Evolutionary conservation across 1,140 invertebrate genomes (phyloP).

Genomic region (Laupala kohalensis): DNA sequence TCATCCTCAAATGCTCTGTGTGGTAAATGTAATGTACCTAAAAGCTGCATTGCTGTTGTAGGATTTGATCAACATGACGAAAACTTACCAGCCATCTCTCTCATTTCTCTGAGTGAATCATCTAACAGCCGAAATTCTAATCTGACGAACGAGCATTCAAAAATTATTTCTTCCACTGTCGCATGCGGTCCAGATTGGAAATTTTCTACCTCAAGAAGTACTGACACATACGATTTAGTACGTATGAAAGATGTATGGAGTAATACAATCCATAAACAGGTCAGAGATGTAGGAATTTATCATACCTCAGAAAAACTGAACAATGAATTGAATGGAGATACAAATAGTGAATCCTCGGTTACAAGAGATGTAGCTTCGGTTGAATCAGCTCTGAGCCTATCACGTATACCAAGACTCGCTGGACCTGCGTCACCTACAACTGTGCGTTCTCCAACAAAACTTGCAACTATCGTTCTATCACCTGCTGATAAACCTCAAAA

Average conservation of each 20-base stretch:
- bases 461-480: neutral
- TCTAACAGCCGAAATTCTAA: neutral
- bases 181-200: neutral
- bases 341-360: neutral
- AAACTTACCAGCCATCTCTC: neutral
- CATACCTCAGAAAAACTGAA: constrained; percentile 25
- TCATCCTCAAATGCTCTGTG: constrained; percentile 33
- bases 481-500: neutral
- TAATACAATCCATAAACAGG: constrained; percentile 31
- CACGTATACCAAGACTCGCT: neutral
- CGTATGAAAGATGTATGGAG: constrained; percentile 26
- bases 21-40: constrained; percentile 33
- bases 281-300: constrained; percentile 37
- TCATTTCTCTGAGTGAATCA: neutral
- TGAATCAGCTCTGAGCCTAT: neutral
- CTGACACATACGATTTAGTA: neutral
- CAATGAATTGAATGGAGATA: neutral
- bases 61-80: constrained; percentile 19
- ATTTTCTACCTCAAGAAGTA: neutral
- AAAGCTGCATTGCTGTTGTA: constrained; percentile 31
- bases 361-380: neutral
- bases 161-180: neutral
- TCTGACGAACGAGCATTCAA: neutral
- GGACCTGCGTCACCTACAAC: neutral
- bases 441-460: neutral